phyloP scores from a whole-genome alignment of 2,797 vertebrate genomes.

The Microctenopoma lineatum region DNA sequence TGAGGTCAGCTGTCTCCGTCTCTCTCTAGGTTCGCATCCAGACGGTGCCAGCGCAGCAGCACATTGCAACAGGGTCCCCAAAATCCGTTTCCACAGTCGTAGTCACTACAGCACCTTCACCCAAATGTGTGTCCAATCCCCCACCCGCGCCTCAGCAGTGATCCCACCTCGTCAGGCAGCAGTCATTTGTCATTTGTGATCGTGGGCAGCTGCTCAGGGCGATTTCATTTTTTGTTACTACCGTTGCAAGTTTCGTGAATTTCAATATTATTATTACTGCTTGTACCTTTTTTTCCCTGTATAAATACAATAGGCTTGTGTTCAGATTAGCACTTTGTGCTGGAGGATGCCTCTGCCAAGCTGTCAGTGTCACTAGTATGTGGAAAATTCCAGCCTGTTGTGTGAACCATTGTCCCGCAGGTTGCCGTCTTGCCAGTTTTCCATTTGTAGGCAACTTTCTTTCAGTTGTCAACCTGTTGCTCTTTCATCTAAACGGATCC shows the following conservation, averaged over 20 bases:
- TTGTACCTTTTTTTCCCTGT: background rate
- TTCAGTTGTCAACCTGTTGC: background rate
- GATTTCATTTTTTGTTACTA: too few relatives aligned
- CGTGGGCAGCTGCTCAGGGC: too few relatives aligned
- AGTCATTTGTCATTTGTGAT: background rate
- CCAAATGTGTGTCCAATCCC: conserved; percentile 90
- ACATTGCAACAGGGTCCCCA: conserved; percentile 87
- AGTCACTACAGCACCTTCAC: conserved; percentile 93
- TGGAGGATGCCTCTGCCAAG: background rate
- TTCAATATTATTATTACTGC: too few relatives aligned
- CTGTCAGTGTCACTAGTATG: background rate
- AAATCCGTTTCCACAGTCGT: conserved; percentile 96
- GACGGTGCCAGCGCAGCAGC: conserved; percentile 91
- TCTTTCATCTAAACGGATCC: conserved; percentile 7
- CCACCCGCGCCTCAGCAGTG: conserved; percentile 74
- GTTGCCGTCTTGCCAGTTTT: background rate
- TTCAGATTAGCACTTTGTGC: background rate
- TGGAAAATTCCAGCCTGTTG: background rate
- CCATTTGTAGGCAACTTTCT: background rate
- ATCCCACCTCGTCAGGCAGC: conserved; percentile 14
- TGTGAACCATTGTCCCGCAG: background rate
- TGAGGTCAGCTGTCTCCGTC: background rate
- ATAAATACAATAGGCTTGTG: background rate
- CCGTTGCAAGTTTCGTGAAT: too few relatives aligned
- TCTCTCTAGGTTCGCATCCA: conserved; percentile 92